These are phyloP conservation scores for Hermaeophaga mercurialis DNA, from an alignment of 2,888 invertebrate species.

Conservation along the genomic window DNA sequence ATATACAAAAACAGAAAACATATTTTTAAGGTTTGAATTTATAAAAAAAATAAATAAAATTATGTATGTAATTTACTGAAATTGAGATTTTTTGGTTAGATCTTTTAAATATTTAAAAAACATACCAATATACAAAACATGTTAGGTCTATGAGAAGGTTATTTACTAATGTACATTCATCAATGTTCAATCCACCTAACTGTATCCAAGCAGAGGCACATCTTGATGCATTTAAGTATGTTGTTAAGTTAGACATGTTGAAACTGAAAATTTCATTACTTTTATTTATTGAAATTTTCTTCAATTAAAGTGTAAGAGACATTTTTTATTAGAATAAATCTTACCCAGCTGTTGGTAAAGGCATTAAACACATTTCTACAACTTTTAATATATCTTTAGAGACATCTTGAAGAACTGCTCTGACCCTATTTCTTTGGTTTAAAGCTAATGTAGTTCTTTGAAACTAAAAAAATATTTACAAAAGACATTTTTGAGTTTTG, in stretches of 20 bases:
- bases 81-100: no score
- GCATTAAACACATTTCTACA: conserved; percentile 55
- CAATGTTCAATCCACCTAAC: conserved; percentile 58
- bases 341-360: conserved; percentile 51
- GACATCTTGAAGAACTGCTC: conserved; percentile 56
- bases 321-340: background rate
- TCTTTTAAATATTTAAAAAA: no score
- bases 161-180: conserved; percentile 51
- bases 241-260: conserved; percentile 58
- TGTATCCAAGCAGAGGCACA: conserved; percentile 69
- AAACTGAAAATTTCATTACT: no score
- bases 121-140: conserved; percentile 57
- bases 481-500: background rate
- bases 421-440: conserved; percentile 55
- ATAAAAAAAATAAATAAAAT: background rate
- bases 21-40: no score
- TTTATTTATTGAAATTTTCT: no score
- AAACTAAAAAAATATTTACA: conserved; percentile 52
- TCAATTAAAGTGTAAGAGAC: background rate
- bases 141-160: conserved; percentile 54
- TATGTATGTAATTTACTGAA: conserved; percentile 25
- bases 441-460: conserved; percentile 57
- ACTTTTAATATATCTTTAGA: conserved; percentile 57
- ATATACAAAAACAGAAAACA: background rate
- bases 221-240: conserved; percentile 62